phyloP scores from a whole-genome alignment of 1,140 invertebrate genomes.

The Drosophila repletoides region DNA sequence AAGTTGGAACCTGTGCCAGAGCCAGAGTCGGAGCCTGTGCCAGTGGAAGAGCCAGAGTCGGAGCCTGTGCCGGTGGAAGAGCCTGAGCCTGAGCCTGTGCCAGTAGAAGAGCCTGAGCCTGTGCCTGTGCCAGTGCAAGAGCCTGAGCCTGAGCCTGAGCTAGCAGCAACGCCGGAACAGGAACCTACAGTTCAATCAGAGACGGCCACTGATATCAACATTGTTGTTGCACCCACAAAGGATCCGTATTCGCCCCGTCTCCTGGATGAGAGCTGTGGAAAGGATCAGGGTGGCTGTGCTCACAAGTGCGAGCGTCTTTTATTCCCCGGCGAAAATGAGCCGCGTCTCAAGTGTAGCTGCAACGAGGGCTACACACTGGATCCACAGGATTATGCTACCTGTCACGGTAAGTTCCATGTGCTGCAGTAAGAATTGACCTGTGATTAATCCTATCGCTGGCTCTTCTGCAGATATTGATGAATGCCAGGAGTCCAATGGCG shows the following conservation, averaged over 20 bases:
- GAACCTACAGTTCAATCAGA: not conserved
- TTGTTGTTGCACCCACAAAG: conserved; percentile 42
- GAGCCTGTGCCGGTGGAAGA: not conserved
- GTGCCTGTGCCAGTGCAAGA: conserved; percentile 19
- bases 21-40: not conserved
- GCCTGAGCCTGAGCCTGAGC: not conserved
- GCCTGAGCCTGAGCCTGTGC: not conserved
- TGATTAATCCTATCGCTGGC: not conserved
- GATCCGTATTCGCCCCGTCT: conserved; percentile 67
- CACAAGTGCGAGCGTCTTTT: conserved; percentile 76
- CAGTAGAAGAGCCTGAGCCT: too few relatives aligned
- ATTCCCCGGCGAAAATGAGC: conserved; percentile 68
- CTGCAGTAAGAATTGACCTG: too few relatives aligned
- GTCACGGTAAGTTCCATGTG: conserved; percentile 54
- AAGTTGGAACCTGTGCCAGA: not conserved
- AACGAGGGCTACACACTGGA: conserved; percentile 69
- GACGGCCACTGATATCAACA: conserved; percentile 29
- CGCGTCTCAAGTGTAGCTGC: conserved; percentile 69
- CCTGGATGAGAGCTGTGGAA: conserved; percentile 60
- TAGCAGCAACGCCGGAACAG: not conserved
- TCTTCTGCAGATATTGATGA: conserved; percentile 88
- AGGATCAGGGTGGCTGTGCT: conserved; percentile 73
- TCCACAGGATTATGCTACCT: conserved; percentile 59
- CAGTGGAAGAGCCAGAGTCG: not conserved
- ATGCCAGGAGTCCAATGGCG: conserved; percentile 87